These are phyloP conservation scores for Plemyria rubiginata DNA, from an alignment of 2,888 invertebrate genomes.

Conservation along the genomic window DNA sequence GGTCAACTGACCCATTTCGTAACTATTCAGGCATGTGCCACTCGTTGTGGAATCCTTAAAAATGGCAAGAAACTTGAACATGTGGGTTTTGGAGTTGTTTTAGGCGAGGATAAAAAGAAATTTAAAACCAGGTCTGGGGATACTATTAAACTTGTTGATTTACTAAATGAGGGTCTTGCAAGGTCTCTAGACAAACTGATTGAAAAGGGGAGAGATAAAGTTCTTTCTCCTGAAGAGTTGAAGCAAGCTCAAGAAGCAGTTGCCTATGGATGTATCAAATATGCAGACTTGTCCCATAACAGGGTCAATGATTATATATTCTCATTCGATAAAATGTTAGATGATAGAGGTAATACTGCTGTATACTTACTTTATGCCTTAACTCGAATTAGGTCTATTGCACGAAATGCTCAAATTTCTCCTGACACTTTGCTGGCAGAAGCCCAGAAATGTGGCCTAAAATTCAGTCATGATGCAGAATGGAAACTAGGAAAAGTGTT, in stretches of 20 bases:
- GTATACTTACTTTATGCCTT: conserved; percentile 98
- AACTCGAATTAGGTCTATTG: conserved; percentile 96
- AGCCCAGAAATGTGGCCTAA: conserved; percentile 85
- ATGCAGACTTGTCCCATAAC: conserved; percentile 98
- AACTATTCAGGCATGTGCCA: conserved; percentile 91
- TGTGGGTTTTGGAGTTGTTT: conserved; percentile 97
- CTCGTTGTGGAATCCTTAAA: conserved; percentile 89
- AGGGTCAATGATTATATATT: conserved; percentile 97
- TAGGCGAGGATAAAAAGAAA: conserved; percentile 99
- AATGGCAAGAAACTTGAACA: conserved; percentile 91
- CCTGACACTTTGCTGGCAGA: conserved; percentile 86
- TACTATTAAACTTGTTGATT: conserved; percentile 93
- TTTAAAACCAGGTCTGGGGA: conserved; percentile 99
- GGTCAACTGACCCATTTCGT: conserved; percentile 93
- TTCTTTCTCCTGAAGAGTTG: conserved; percentile 92
- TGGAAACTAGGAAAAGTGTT: conserved; percentile 96
- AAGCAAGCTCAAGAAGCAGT: conserved; percentile 94
- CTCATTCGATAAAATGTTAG: conserved; percentile 99
- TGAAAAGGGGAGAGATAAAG: conserved; percentile 94
- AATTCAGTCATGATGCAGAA: conserved; percentile 95
- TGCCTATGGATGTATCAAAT: conserved; percentile 99
- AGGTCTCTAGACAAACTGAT: conserved; percentile 92
- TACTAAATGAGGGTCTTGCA: conserved; percentile 96
- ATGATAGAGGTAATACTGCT: conserved; percentile 99
- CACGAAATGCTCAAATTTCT: conserved; percentile 90